A percentile compares a stretch with the other conserved stretches of the same genome.
Conservation (phyloP, 2,888 invertebrate species). For the Agriopis marginaria region DNA sequence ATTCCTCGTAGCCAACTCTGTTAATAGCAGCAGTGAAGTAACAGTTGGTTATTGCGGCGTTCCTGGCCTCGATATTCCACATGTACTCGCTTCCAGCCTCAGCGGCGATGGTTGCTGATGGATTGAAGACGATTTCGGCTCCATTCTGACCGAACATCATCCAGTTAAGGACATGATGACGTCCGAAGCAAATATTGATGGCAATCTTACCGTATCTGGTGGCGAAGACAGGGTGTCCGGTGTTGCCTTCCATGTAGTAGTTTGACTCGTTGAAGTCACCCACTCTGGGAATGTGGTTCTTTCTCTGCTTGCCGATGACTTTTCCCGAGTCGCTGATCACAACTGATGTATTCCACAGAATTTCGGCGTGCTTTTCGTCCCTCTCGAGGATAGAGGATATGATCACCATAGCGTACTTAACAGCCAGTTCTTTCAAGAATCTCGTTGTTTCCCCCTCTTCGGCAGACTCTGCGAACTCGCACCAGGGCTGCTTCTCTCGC, state of each 20-base stretch:
- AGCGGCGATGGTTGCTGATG: conserved; percentile 95
- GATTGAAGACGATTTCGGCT: conserved; percentile 99
- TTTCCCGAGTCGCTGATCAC: conserved; percentile 96
- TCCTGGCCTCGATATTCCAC: conserved; percentile 98
- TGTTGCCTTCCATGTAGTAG: conserved; percentile 98
- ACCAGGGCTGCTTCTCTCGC: conserved; percentile 98
- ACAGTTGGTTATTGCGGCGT: conserved; percentile 98
- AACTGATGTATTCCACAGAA: conserved; percentile 98
- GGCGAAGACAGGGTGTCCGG: conserved; percentile 97
- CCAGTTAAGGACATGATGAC: conserved; percentile 99
- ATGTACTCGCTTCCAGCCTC: conserved; percentile 93
- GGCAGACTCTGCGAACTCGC: conserved; percentile 98
- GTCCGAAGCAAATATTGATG: conserved; percentile 98
- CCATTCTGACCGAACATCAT: conserved; percentile 99
- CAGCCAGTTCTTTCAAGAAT: conserved; percentile 92
- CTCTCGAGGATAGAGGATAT: conserved; percentile 98
- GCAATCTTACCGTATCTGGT: conserved; percentile 96
- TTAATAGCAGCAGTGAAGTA: conserved; percentile 98
- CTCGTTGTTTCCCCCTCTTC: conserved; percentile 95
- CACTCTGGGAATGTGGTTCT: conserved; percentile 99
- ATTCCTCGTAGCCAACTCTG: conserved; percentile 96
- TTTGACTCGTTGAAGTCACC: conserved; percentile 99
- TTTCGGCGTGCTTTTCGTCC: conserved; percentile 94
- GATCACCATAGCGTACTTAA: conserved; percentile 96
- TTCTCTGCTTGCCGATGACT: conserved; percentile 97